These are phyloP conservation scores for Florisuga fusca DNA, from an alignment of 2,797 vertebrate genomes.

Conservation along the genomic window DNA sequence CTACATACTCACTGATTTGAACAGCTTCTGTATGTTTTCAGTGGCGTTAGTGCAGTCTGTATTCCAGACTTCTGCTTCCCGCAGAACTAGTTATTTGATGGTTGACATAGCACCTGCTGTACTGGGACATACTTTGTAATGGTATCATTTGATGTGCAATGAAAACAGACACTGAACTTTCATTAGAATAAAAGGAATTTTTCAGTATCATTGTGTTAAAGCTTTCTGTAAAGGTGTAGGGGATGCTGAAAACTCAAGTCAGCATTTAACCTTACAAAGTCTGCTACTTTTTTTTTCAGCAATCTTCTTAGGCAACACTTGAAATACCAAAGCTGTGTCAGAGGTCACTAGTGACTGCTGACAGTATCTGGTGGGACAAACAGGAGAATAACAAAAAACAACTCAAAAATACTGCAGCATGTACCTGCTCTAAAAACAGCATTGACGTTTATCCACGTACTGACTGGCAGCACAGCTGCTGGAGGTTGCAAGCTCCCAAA, in stretches of 20 bases:
- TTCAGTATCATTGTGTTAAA: constrained; percentile 35
- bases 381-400: not conserved
- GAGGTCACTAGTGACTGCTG: not conserved
- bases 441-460: not conserved
- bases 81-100: not conserved
- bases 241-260: constrained; percentile 35
- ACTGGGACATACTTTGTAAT: not conserved
- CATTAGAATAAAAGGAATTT: constrained; percentile 27
- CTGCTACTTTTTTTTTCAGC: not conserved
- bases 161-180: not conserved
- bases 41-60: not conserved
- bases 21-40: not conserved
- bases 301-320: not conserved
- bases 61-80: not conserved
- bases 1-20: not conserved
- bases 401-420: not conserved
- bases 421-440: not conserved
- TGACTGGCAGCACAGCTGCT: not conserved
- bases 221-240: not conserved
- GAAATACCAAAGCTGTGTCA: not conserved
- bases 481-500: not conserved
- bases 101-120: not conserved
- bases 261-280: not conserved
- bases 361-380: not conserved
- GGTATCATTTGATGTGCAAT: not conserved